A percentile compares a stretch with the other conserved stretches of the same genome.
phyloP scores from a whole-genome alignment of 2,888 invertebrate species.

The Clepsis dumicolana region DNA sequence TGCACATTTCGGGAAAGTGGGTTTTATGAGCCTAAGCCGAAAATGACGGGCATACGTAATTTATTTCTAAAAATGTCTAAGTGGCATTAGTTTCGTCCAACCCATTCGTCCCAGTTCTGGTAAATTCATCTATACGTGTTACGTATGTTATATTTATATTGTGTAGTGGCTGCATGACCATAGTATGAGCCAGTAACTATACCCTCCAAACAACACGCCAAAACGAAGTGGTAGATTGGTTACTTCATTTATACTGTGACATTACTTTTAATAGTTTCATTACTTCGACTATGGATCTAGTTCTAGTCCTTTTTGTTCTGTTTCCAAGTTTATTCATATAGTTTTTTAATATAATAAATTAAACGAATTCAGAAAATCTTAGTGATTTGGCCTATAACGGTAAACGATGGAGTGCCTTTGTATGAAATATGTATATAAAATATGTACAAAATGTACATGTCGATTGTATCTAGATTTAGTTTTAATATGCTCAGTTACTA shows the following conservation, averaged over 20 bases:
- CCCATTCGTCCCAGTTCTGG: too few species aligned
- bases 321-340: neutral
- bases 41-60: too few species aligned
- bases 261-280: neutral
- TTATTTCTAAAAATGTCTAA: too few species aligned
- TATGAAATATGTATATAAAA: constrained; percentile 22
- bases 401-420: constrained; percentile 36
- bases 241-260: neutral
- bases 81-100: too few species aligned
- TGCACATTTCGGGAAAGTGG: too few species aligned
- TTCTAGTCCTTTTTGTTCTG: neutral
- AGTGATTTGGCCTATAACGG: constrained; percentile 12
- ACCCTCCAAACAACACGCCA: neutral
- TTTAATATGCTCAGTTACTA: constrained; percentile 16
- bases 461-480: neutral
- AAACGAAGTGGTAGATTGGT: neutral
- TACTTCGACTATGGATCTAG: neutral
- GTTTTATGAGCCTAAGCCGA: too few species aligned
- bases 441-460: constrained; percentile 36
- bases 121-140: too few species aligned
- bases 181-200: neutral
- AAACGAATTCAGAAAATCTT: neutral
- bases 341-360: neutral
- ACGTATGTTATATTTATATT: too few species aligned
- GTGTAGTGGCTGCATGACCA: neutral